These are phyloP conservation scores for Drosophila suzukii DNA, from an alignment of 1,140 invertebrate species.

Conservation along the genomic window DNA sequence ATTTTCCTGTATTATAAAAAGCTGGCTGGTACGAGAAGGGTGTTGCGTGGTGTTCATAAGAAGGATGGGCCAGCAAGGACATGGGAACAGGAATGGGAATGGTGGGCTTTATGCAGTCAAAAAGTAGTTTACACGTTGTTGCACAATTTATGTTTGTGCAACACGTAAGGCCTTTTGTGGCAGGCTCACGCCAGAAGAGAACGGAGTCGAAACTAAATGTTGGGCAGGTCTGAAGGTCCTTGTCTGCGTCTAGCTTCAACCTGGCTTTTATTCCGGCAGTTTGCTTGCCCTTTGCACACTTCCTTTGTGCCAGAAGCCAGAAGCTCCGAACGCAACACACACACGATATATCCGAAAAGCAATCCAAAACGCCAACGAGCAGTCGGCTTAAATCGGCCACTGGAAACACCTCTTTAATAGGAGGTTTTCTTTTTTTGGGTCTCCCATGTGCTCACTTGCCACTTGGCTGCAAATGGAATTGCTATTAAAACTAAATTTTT, in stretches of 20 bases:
- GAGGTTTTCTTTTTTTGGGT: neutral
- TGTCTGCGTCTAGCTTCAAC: constrained; percentile 42
- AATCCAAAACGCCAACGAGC: constrained; percentile 40
- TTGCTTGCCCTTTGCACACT: constrained; percentile 37
- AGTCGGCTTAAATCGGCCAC: constrained; percentile 25
- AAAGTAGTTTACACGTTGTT: constrained; percentile 84
- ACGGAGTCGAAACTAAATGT: constrained; percentile 36
- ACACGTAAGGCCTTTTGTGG: constrained; percentile 76
- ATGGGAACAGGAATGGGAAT: constrained; percentile 61
- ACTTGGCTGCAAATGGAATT: constrained; percentile 38
- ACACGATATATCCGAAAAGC: constrained; percentile 30
- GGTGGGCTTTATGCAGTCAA: constrained; percentile 77
- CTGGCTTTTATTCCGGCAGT: constrained; percentile 48
- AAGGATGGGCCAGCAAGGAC: constrained; percentile 39
- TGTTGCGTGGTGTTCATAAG: neutral
- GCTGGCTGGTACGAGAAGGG: neutral
- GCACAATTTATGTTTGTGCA: constrained; percentile 84
- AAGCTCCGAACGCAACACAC: constrained; percentile 2
- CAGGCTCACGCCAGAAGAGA: constrained; percentile 41
- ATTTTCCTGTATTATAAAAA: neutral
- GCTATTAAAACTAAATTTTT: constrained; percentile 25
- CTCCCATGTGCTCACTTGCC: constrained; percentile 1
- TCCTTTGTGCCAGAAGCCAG: constrained; percentile 27
- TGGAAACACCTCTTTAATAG: constrained; percentile 34
- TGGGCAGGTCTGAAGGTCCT: constrained; percentile 41